Base-by-base conservation (phyloP, 2,888 invertebrate genomes). In the Serripes groenlandicus region DNA sequence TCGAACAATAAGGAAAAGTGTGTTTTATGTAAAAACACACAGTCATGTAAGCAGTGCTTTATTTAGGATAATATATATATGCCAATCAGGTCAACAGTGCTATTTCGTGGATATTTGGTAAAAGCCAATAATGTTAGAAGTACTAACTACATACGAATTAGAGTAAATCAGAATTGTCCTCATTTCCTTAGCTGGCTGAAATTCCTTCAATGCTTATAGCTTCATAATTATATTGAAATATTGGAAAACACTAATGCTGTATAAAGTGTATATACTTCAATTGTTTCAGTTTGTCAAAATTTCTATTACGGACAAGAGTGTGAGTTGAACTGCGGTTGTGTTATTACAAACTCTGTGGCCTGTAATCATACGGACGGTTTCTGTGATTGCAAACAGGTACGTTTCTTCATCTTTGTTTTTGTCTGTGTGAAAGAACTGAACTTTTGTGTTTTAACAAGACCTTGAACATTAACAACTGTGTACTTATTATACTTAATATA, bases 231-330 rank as follows among this genome's bases (percentile, higher is more conserved):
- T 11, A 9, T 42, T 9, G 42, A 9, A 42, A 42, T 42, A n/a
- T n/a, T n/a, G n/a, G n/a, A n/a, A n/a, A n/a, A n/a, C n/a, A 42
- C 18, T 42, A 9, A 11, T 42, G 42, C 42, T 42, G 18, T 42
- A 42, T 9, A 42, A 11, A 42, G 9, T 42, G 9, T 42, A 9
- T 11, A 42, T 42, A 11, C 42, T 11, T 7, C 11, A 56, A 56
- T 60, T 60, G 28, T 58, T 58, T 58, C 62, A 62, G 62, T 5
- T 7, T 62, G 62, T 28, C 62, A 62, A 21, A 30, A 15, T 11
- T 62, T 62, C n/a, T 34, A 7, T 28, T 62, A 9, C 34, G 62
- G 62, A 2, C 2, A 28, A 3, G 28, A 30, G 5, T 62, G 62
- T 62, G 62, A 30, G 5, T 4, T 32, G 9, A 15, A 34, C 3